Evolutionary conservation across 2,113 vertebrate genomes (phyloP).

Genomic region (Oplegnathus fasciatus): DNA sequence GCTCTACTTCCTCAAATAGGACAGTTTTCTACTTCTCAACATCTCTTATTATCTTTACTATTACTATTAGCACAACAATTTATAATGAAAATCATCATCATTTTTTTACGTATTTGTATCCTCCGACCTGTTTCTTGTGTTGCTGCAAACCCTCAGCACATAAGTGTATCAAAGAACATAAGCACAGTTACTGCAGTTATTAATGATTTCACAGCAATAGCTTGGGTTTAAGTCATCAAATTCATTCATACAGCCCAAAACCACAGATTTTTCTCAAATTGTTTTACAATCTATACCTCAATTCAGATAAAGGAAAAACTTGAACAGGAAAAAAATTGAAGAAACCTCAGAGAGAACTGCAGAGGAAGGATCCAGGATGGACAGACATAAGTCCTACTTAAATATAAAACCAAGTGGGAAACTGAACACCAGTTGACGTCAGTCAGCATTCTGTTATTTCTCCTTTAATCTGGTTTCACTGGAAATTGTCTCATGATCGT

Average conservation of each 20-base stretch:
- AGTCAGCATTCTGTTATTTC: too few species aligned
- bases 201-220: neutral
- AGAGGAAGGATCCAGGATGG: neutral
- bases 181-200: neutral
- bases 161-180: neutral
- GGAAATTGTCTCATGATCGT: neutral
- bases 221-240: neutral
- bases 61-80: too few species aligned
- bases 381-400: too few species aligned
- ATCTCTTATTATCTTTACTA: too few species aligned
- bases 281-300: neutral
- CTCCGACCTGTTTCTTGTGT: neutral
- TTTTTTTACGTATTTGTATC: neutral
- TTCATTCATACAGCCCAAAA: neutral
- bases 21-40: neutral
- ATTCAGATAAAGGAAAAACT: too few species aligned
- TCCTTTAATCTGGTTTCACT: too few species aligned
- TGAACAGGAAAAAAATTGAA: too few species aligned
- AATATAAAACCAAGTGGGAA: too few species aligned
- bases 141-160: neutral
- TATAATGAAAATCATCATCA: too few species aligned
- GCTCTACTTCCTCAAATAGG: neutral
- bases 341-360: too few species aligned
- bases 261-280: neutral
- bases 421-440: too few species aligned